Evolutionary conservation across 2,797 vertebrate species (phyloP).

Genomic region (Atherinosoma microstoma): DNA sequence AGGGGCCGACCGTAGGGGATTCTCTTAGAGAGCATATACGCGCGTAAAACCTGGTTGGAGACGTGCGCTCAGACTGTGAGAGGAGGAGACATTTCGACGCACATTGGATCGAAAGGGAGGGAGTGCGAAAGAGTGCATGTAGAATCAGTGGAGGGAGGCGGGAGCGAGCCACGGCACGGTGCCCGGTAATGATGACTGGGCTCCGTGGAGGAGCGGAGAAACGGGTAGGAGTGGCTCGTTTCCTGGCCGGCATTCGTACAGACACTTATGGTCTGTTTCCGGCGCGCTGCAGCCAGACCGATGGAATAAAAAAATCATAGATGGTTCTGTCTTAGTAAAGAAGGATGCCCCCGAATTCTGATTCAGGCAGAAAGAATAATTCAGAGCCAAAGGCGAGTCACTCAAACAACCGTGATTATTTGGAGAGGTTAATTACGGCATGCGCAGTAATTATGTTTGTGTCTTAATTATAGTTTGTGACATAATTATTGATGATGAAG

Average conservation of each 20-base stretch:
- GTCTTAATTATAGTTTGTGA: constrained; percentile 53
- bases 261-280: constrained; percentile 78
- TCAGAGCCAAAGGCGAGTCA: constrained; percentile 53
- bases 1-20: constrained; percentile 71
- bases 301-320: constrained; percentile 33
- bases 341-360: constrained; percentile 76
- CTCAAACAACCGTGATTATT: constrained; percentile 35
- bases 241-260: constrained; percentile 63
- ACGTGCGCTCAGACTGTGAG: constrained; percentile 63
- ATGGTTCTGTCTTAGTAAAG: constrained; percentile 50
- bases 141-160: constrained; percentile 49
- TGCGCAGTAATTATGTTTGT: constrained; percentile 36
- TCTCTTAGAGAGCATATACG: constrained; percentile 70
- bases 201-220: constrained; percentile 74
- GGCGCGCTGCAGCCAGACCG: constrained; percentile 61
- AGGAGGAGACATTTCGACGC: constrained; percentile 75
- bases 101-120: constrained; percentile 55
- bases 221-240: constrained; percentile 75
- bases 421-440: constrained; percentile 52
- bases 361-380: constrained; percentile 58
- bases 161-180: constrained; percentile 63
- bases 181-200: constrained; percentile 81
- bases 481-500: constrained; percentile 52
- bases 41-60: constrained; percentile 79
- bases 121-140: constrained; percentile 50